Conservation (phyloP, 2,797 vertebrate genomes). For the Alcedo quadribrachys region DNA sequence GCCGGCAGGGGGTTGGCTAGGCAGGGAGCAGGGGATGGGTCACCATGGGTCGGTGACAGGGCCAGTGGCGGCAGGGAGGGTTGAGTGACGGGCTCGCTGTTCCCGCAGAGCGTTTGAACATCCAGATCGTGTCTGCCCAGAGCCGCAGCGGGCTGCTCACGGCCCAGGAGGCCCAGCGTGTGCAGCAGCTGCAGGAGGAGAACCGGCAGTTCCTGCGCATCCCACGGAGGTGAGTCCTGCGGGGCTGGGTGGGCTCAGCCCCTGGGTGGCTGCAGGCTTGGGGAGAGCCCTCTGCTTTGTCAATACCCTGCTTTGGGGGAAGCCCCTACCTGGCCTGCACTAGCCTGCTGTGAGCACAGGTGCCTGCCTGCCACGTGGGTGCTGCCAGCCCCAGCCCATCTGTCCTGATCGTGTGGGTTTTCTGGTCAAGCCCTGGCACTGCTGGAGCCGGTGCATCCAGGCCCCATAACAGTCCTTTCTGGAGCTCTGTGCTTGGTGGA, state of each 20-base stretch:
- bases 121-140: conserved; percentile 88
- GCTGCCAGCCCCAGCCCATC: background rate
- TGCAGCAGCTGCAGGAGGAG: conserved; percentile 89
- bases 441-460: background rate
- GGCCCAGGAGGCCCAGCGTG: conserved; percentile 82
- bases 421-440: background rate
- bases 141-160: conserved; percentile 85
- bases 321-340: rapidly evolving
- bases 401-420: background rate
- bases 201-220: conserved; percentile 89
- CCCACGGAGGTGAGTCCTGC: conserved; percentile 84
- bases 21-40: rapidly evolving
- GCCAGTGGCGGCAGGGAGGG: too few relatives aligned
- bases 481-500: rapidly evolving
- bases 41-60: background rate
- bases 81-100: rapidly evolving
- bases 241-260: background rate
- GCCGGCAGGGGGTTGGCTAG: background rate
- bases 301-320: rapidly evolving
- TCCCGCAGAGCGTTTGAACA: conserved; percentile 90
- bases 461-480: background rate
- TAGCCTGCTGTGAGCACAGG: background rate
- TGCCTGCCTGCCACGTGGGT: rapidly evolving
- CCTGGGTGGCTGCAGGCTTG: rapidly evolving
- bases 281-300: background rate